Base-by-base conservation (phyloP, 2,797 vertebrate species). In the Lacerta viridis region DNA sequence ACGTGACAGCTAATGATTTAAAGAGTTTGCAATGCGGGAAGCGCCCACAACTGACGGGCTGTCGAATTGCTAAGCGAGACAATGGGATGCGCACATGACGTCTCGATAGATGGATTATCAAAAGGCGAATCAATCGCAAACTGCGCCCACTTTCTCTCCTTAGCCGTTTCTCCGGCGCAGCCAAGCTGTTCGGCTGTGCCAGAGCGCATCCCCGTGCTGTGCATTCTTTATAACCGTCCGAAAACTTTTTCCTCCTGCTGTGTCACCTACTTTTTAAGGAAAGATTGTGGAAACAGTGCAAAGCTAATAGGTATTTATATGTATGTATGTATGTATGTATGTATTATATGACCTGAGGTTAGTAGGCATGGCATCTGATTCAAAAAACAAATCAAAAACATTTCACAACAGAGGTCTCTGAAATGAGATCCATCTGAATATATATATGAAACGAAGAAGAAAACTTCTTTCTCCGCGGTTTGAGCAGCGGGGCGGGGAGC, bases 1-100 rank as follows among this genome's bases (percentile, higher is more conserved):
- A 41, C 69, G 50, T n/a, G 89, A 79, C 85, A 87, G 89, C 68
- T 36, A 17, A 83, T 87, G 81, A 80, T 87, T 72, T 50, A 83
- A 74, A 80, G 66, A 2, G 81, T 69, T 87, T 84, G 18, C 33
- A 80, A 50, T 55, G 77, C 41, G 33, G 66, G 82, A 55, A 84
- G 76, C 80, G 72, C 36, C 84, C 88, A 74, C 75, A 29, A 74
- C 59, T 9, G 36, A 59, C 36, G 33, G 82, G 61, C 18, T 61
- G 46, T 84, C 29, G 33, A 80, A 59, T 27, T 69, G 71, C 27
- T 20, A 7, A 39, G 64, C 36, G 81, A 69, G 43, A 33, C 33
- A 18, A 78, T 27, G 77, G 18, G 61, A 43, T 8, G 6, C 25
- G 29, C 39, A n/a, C 50, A 5, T 11, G 25, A 29, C 11, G 69